Evolutionary conservation across 1,140 invertebrate species (phyloP).

Genomic region (Hylyphantes graminicola): DNA sequence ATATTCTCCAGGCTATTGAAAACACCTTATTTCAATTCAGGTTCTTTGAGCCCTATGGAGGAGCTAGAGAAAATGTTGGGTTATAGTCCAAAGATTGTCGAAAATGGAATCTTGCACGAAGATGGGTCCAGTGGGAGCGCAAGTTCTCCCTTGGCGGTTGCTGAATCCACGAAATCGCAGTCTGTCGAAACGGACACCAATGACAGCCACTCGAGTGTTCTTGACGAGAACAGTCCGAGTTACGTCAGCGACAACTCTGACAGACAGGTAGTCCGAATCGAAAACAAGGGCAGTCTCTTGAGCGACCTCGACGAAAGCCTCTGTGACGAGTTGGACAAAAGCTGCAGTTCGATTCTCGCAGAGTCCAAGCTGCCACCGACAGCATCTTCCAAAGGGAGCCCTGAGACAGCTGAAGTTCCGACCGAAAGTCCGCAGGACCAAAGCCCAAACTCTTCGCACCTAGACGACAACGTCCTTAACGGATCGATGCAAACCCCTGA

Average conservation of each 20-base stretch:
- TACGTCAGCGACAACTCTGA: slow-evolving; percentile 41
- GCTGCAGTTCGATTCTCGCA: background rate
- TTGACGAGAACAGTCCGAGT: slow-evolving; percentile 45
- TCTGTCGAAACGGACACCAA: slow-evolving; percentile 14
- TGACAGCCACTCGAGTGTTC: slow-evolving; percentile 37
- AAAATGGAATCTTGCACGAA: background rate
- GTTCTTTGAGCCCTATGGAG: background rate
- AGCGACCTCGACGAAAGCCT: slow-evolving; percentile 51
- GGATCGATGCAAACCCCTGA: no score
- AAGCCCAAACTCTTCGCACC: no score
- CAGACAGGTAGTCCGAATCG: background rate
- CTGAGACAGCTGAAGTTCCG: no score
- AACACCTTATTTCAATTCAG: background rate
- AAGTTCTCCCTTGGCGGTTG: background rate
- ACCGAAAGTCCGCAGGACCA: no score
- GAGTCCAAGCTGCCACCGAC: no score
- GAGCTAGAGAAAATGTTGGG: background rate
- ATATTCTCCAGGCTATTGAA: no score
- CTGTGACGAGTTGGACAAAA: slow-evolving; percentile 38
- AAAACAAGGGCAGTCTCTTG: slow-evolving; percentile 40
- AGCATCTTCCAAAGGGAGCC: no score
- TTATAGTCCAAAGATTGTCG: slow-evolving; percentile 1
- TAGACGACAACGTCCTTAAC: no score
- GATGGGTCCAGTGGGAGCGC: background rate
- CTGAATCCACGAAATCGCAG: background rate